phyloP scores from a whole-genome alignment of 2,888 invertebrate species.

The Diogma glabrata region DNA sequence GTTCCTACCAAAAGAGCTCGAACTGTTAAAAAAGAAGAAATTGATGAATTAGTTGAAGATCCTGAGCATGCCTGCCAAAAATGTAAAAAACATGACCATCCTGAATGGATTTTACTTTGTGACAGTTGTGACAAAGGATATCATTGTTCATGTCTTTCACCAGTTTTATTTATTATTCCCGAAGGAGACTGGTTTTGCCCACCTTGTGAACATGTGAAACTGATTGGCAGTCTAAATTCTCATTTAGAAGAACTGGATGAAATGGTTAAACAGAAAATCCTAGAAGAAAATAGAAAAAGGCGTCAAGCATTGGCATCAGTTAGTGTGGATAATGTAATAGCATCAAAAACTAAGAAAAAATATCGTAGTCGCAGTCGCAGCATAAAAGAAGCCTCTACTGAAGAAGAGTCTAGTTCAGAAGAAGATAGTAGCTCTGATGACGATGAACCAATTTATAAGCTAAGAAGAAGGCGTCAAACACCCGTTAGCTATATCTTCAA shows the following conservation, averaged over 20 bases:
- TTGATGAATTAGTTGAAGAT: constrained; percentile 21
- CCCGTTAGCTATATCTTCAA: constrained; percentile 77
- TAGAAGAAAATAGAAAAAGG: constrained; percentile 54
- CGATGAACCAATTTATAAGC: constrained; percentile 70
- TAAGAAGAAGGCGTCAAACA: constrained; percentile 67
- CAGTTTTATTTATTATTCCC: constrained; percentile 85
- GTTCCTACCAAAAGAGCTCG: constrained; percentile 72
- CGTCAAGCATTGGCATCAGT: constrained; percentile 63
- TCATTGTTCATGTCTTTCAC: constrained; percentile 91
- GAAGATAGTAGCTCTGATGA: constrained; percentile 32
- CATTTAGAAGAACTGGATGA: constrained; percentile 68
- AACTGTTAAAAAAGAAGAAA: constrained; percentile 70
- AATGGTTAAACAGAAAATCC: constrained; percentile 49
- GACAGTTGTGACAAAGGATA: constrained; percentile 94
- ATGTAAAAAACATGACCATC: constrained; percentile 85
- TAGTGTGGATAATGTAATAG: constrained; percentile 58
- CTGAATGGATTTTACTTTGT: constrained; percentile 94
- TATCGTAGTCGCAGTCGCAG: constrained; percentile 24
- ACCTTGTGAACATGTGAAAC: constrained; percentile 84
- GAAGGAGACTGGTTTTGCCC: constrained; percentile 99
- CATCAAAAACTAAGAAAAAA: constrained; percentile 26
- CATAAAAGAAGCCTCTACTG: constrained; percentile 13
- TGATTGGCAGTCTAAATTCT: constrained; percentile 57
- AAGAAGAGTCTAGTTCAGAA: neutral
- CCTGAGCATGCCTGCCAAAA: constrained; percentile 67